Evolutionary conservation across 92 coral and sea anemone species (phyloP), one percentile per base, ranked within the genome.

Genomic region (Siderastrea siderea): DNA sequence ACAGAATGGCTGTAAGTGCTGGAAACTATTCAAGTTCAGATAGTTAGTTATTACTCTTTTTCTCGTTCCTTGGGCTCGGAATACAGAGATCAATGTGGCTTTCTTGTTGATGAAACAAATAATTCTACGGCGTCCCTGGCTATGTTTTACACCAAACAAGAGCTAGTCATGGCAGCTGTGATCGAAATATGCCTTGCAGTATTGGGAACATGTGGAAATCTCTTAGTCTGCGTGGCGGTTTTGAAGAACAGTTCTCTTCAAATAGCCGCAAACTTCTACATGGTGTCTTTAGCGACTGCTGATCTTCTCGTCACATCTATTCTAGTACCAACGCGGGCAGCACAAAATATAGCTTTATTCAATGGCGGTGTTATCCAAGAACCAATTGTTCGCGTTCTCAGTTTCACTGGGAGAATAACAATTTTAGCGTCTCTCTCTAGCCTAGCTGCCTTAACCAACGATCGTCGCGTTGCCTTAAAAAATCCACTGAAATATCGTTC

Each of bases 281-380:
- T 94, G 68, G 90, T 90, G 50, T 94, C 97, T 16, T 52, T 94
- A 60, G 88, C 93, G 59, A 80, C 90, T 60, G 97, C 95, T 3
- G 95, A 94, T 64, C 51, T 84, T 46, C 85, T 87, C 3, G 93
- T 94, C 46, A 82, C 93, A 45, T 71, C 86, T 2, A 77, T 94
- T 8, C 84, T 94, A 8, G 93, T 94, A 38, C 97, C 97, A 1
- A 89, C 92, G 95, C 85, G 97, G 8, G 95, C 90, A 19, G 82
- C 93, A 4, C 95, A 94, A 68, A 91, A 92, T 64, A 83, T 86
- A 45, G 76, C 94, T 8, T 81, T 77, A 11, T 91, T 65, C 83
- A 60, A 9, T 50, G 78, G 81, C 38, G 61, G 77, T 68, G 52
- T 64, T 53, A 79, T 75, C 57, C 81, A 68, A 8, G 62, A 71